These are phyloP conservation scores for Valencia hispanica DNA, from an alignment of 2,797 vertebrate species.

Conservation along the genomic window DNA sequence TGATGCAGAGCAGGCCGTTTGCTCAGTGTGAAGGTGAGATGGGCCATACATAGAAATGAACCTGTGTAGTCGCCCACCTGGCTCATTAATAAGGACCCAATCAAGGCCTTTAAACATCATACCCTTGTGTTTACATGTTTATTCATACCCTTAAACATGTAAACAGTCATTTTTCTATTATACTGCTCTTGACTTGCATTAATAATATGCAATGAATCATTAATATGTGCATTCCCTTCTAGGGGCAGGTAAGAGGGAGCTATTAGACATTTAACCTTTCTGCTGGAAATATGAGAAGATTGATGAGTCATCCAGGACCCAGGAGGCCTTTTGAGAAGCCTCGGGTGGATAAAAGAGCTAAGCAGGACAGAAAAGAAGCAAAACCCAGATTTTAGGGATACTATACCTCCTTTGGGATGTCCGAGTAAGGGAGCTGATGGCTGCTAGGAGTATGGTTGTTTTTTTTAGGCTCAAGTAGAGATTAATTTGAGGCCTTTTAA, in stretches of 20 bases:
- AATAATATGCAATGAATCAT: too few relatives aligned
- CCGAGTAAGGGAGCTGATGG: slow-evolving; percentile 16
- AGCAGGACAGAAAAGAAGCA: neutral
- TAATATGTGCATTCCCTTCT: neutral
- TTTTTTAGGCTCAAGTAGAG: slow-evolving; percentile 32
- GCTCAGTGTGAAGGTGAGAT: neutral
- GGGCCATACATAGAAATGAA: slow-evolving; percentile 4
- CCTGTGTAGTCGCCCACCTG: slow-evolving; percentile 47
- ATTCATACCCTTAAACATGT: neutral
- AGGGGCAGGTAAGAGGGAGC: neutral
- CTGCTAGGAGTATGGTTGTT: slow-evolving; percentile 12
- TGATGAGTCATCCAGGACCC: slow-evolving; percentile 1
- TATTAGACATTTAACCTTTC: neutral
- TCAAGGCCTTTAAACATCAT: neutral
- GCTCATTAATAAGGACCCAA: slow-evolving; percentile 3
- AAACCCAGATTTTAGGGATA: slow-evolving; percentile 26
- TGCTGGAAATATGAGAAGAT: slow-evolving; percentile 23
- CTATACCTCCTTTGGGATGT: slow-evolving; percentile 25
- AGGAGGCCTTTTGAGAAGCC: neutral
- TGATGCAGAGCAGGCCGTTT: slow-evolving; percentile 1
- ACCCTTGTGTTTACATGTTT: neutral
- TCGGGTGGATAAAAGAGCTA: neutral
- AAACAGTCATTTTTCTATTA: too few relatives aligned
- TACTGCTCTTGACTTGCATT: too few relatives aligned
- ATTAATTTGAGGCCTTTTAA: slow-evolving; percentile 37